Conservation (phyloP, 2,113 vertebrate genomes). For the Gymnobelideus leadbeateri region DNA sequence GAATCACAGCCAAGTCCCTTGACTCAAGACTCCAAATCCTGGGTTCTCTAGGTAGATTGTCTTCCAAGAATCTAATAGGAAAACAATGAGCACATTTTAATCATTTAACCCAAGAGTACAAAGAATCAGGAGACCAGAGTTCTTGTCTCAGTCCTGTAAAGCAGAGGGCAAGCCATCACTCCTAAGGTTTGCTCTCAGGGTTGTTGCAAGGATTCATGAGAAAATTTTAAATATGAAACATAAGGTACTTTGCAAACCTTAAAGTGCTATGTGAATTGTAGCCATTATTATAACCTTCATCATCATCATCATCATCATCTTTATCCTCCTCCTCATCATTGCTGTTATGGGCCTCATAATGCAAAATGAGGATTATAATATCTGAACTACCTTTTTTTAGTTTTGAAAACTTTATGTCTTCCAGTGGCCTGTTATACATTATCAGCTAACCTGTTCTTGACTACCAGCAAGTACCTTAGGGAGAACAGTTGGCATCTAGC, state of each 20-base stretch:
- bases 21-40: background rate
- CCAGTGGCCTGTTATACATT: background rate
- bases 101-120: background rate
- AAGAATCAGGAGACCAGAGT: background rate
- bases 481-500: background rate
- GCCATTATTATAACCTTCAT: background rate
- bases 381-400: background rate
- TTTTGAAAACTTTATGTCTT: background rate
- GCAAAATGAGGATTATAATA: background rate
- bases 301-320: background rate
- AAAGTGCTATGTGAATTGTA: background rate
- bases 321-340: background rate
- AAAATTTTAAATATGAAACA: background rate
- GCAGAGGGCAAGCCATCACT: background rate
- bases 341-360: background rate
- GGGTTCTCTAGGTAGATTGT: background rate
- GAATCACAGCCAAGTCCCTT: background rate
- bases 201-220: background rate
- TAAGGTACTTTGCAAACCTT: background rate
- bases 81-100: background rate
- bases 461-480: background rate
- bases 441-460: background rate
- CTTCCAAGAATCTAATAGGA: background rate
- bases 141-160: background rate
- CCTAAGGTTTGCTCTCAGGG: background rate